Base-by-base conservation (phyloP, 1,140 invertebrate genomes). In the Drosophila pachea region DNA sequence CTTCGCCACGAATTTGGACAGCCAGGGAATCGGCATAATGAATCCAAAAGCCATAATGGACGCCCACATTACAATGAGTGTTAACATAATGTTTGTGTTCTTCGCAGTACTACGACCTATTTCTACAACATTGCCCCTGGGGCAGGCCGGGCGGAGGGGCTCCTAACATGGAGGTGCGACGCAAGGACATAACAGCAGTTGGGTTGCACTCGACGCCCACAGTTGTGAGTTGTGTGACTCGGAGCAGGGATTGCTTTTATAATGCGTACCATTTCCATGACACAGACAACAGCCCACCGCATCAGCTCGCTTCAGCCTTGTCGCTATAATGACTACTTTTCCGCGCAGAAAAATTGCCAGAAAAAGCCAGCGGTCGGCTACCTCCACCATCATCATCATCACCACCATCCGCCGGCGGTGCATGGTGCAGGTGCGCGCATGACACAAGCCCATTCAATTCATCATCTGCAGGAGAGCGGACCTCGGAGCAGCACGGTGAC, bases 111-210 rank as follows among this genome's bases (percentile, higher is more conserved):
- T 88, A 89, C 35, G 90, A 90, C 38, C 78, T 91, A 64, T 78
- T 90, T 35, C 82, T 90, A 38, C 89, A 89, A 29, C 90, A 91
- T 71, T 91, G 90, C 78, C 91, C 91, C 7, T 91, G 90, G 89
- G 89, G 90, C 12, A 74, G 82, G 42, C 89, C 89, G 5, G 89
- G 89, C 4, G 88, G 89, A 0, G 89, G 89, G 14, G 89, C 88
- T n/a, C 88, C 83, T 9, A 90, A 90, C 56, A 70, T 88, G 29
- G 90, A 90, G 35, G 87, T 91, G 38, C 87, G 90, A 5, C 84
- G 90, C 14, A 81, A 90, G 43, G 91, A 91, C 66, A 88, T 91
- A 7, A 81, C 89, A 55, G 81, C 90, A 32, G 89, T 90, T 9
- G 91, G 90, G 47, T 68, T 91, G 7, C 90, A 90, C 74, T 90